Evolutionary conservation across 1,140 invertebrate genomes (phyloP), one percentile per base, ranked within the genome.

Genomic region (Portunus trituberculatus): DNA sequence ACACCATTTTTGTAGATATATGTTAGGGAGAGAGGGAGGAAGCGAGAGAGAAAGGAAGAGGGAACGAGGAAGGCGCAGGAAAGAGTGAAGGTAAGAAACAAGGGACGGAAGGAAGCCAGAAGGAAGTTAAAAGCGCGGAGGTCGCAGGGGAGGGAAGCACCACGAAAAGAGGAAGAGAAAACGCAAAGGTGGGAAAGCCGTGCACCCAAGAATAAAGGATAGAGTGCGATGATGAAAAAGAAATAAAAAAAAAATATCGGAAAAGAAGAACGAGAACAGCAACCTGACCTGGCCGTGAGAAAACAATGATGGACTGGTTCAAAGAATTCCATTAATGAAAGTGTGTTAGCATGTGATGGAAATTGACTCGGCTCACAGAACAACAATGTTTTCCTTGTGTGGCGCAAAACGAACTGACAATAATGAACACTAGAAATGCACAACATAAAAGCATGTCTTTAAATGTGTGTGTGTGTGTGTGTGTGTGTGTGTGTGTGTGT

Each of bases 41-140:
- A 29, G 83, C 0, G 28, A 84, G 83, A 32, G 20, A 84, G 25
- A n/a, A 32, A 59, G 16, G 12, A 10, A 10, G 16, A 20, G 12
- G 52, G 52, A 1, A 20, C 12, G 52, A 59, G 52, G 52, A 59
- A 31, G 84, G 84, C 31, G 39, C 10, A 87, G 84, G 46, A 59
- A 91, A 59, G 46, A 91, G 6, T 14, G 89, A 10, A 91, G 46
- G 45, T 28, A 46, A 29, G 45, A 29, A 59, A 59, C 14, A 91
- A 91, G 89, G 28, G 45, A 59, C 39, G 48, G 46, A 91, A 91
- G 89, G 31, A 91, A 91, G 20, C 28, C 14, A 91, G n/a, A 28
- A n/a, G 67, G 67, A 76, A 76, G 67, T 76, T 76, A 76, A 76
- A 76, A 76, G 67, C 67, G 67, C 67, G 12, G 67, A 59, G 46